Evolutionary conservation across 2,113 vertebrate genomes (phyloP).

Genomic region (Tonatia bakeri): DNA sequence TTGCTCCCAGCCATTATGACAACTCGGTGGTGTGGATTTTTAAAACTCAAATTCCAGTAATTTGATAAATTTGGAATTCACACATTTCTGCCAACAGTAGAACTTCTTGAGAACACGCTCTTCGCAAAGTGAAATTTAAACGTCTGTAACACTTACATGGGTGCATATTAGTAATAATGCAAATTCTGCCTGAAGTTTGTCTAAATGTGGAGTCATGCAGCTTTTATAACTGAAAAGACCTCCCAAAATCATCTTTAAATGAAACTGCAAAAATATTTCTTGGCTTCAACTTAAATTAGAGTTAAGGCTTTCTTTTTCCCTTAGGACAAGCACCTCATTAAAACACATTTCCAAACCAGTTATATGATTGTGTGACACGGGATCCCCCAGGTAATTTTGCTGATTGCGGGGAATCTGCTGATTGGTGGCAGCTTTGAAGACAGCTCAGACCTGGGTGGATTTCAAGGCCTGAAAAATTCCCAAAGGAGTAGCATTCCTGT

Average conservation of each 20-base stretch:
- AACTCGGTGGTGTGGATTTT: background rate
- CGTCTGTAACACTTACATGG: background rate
- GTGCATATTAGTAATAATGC: background rate
- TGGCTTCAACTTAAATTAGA: conserved; percentile 37
- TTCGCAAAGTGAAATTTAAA: background rate
- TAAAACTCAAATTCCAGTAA: background rate
- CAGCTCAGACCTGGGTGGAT: background rate
- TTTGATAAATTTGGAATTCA: background rate
- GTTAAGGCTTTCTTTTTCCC: background rate
- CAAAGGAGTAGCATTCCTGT: background rate
- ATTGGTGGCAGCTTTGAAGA: conserved; percentile 19
- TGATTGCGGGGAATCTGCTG: background rate
- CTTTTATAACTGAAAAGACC: background rate
- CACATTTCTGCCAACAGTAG: background rate
- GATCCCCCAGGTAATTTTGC: background rate
- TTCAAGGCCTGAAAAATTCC: background rate
- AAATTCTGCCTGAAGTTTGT: background rate
- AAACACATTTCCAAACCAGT: conserved; percentile 5
- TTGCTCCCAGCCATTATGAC: background rate
- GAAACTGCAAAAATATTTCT: background rate
- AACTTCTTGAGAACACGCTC: background rate
- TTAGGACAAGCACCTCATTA: conserved; percentile 18
- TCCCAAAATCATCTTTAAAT: background rate
- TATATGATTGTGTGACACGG: background rate
- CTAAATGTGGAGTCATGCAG: background rate